phyloP scores from a whole-genome alignment of 2,113 vertebrate species.

The Nestor notabilis region DNA sequence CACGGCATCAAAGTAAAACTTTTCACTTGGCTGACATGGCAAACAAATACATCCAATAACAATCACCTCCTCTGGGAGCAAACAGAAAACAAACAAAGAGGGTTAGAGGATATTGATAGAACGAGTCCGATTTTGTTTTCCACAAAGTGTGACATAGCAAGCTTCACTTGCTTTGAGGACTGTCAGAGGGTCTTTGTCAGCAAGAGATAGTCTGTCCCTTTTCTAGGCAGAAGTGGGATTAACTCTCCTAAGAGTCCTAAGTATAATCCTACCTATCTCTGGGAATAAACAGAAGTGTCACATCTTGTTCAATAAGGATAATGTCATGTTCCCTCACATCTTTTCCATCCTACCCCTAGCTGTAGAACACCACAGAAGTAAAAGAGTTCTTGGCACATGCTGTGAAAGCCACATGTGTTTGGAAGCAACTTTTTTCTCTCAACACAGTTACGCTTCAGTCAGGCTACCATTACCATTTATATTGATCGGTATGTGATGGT shows the following conservation, averaged over 20 bases:
- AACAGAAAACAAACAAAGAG: background rate
- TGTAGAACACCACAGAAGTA: background rate
- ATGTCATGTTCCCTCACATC: background rate
- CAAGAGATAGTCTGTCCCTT: slow-evolving; percentile 36
- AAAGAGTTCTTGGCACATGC: background rate
- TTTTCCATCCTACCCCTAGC: slow-evolving; percentile 22
- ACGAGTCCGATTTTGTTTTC: slow-evolving; percentile 22
- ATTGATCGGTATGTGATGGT: background rate
- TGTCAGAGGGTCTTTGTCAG: slow-evolving; percentile 45
- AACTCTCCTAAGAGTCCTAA: slow-evolving; percentile 24
- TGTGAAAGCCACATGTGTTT: slow-evolving; percentile 3
- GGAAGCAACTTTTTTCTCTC: slow-evolving; percentile 3
- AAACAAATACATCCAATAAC: slow-evolving; percentile 26
- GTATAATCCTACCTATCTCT: slow-evolving; percentile 21
- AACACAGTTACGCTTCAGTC: background rate
- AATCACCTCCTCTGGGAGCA: background rate
- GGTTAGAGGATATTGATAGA: background rate
- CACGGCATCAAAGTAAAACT: background rate
- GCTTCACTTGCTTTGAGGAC: slow-evolving; percentile 26
- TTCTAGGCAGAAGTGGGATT: background rate
- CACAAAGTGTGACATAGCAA: slow-evolving; percentile 11
- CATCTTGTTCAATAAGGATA: slow-evolving; percentile 5
- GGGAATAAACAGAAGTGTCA: background rate
- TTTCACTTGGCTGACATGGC: background rate
- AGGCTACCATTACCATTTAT: background rate